Evolutionary conservation across 1,140 invertebrate genomes (phyloP).

Genomic region (Eubasilissa regina): DNA sequence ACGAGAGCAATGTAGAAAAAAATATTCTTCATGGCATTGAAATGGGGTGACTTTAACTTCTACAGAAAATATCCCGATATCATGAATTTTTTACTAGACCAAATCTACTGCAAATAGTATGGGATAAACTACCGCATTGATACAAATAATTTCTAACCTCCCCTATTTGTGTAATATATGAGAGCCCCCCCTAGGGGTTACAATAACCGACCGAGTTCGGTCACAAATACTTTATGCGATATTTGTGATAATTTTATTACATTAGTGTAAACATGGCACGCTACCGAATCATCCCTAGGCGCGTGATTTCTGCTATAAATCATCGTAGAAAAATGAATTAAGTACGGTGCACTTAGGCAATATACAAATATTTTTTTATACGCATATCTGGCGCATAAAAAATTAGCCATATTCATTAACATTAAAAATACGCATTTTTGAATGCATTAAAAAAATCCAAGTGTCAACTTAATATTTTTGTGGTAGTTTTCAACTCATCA

Average conservation of each 20-base stretch:
- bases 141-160: not conserved
- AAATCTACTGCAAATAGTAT: too few relatives aligned
- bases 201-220: not conserved
- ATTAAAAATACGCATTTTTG: too few relatives aligned
- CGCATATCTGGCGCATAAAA: not conserved
- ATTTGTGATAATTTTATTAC: constrained; percentile 59
- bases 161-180: not conserved
- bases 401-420: too few relatives aligned
- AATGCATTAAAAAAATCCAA: too few relatives aligned
- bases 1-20: too few relatives aligned
- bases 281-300: constrained; percentile 22
- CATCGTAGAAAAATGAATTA: constrained; percentile 29
- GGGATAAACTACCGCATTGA: too few relatives aligned
- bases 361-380: not conserved
- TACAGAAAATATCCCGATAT: too few relatives aligned
- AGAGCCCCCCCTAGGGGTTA: not conserved
- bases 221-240: constrained; percentile 49
- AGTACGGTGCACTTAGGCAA: not conserved
- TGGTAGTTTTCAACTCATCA: too few relatives aligned
- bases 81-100: too few relatives aligned
- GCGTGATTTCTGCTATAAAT: constrained; percentile 23
- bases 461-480: too few relatives aligned
- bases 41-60: too few relatives aligned
- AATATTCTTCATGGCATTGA: too few relatives aligned
- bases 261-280: constrained; percentile 50